A percentile compares a stretch with the other conserved stretches of the same genome.
Evolutionary conservation across 2,888 invertebrate genomes (phyloP).

Genomic region (Drosophila differens): DNA sequence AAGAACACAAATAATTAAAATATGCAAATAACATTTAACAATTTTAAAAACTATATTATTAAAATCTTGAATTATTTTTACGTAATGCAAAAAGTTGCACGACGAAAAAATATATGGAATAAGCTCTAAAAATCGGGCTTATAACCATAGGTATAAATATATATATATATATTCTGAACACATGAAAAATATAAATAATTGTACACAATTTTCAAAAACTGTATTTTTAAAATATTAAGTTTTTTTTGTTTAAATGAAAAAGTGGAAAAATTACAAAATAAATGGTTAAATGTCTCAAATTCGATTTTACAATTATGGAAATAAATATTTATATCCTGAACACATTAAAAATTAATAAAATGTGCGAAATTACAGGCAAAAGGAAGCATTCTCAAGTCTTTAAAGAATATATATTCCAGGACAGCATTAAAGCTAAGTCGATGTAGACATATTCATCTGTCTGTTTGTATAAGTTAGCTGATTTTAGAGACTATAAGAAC

Average conservation of each 20-base stretch:
- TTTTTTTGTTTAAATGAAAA: neutral
- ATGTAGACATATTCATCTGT: neutral
- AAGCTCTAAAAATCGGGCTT: neutral
- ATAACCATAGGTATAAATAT: neutral
- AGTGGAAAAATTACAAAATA: neutral
- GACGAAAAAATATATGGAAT: neutral
- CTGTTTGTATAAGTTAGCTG: neutral
- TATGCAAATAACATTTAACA: neutral
- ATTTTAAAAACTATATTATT: neutral
- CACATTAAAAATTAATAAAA: neutral
- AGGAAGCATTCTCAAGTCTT: fast-evolving
- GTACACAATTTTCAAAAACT: neutral
- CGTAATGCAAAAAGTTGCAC: neutral
- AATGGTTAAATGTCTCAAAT: too few species aligned
- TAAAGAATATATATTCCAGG: neutral
- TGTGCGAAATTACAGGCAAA: neutral
- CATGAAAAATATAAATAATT: neutral
- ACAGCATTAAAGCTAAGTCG: neutral
- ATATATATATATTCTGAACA: neutral
- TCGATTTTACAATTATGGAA: neutral
- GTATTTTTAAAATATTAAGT: neutral
- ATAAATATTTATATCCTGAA: neutral
- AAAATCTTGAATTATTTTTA: neutral
- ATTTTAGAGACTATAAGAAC: neutral
- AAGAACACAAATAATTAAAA: neutral